Evolutionary conservation across 2,797 vertebrate species (phyloP).

Genomic region (Pagetopsis macropterus): DNA sequence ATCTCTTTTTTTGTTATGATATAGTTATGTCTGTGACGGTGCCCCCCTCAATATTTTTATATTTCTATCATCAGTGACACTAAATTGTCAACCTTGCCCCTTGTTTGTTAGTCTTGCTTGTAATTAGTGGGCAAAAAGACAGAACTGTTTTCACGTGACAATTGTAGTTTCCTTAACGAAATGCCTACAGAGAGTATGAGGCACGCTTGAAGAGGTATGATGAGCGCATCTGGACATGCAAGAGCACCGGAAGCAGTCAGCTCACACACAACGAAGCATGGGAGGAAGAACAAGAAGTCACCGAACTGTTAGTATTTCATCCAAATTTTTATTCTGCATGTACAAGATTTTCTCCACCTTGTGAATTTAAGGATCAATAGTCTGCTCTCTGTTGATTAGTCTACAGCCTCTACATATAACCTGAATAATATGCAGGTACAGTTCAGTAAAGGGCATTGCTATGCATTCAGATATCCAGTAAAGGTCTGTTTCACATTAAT

Average conservation of each 20-base stretch:
- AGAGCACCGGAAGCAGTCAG: slow-evolving; percentile 97
- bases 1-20: background rate
- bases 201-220: slow-evolving; percentile 89
- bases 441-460: background rate
- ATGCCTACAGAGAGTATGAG: slow-evolving; percentile 91
- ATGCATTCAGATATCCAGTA: background rate
- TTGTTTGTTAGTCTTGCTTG: background rate
- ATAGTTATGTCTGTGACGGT: background rate
- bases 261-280: slow-evolving; percentile 98
- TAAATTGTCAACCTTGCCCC: background rate
- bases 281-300: slow-evolving; percentile 99
- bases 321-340: background rate
- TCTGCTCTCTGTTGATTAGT: background rate
- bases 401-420: background rate
- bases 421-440: background rate
- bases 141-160: background rate
- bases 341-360: background rate
- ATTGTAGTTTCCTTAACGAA: slow-evolving; percentile 85
- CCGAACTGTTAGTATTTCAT: slow-evolving; percentile 92
- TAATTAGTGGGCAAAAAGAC: background rate
- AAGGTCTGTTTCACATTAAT: background rate
- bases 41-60: background rate
- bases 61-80: background rate
- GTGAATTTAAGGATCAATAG: background rate
- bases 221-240: slow-evolving; percentile 97